Evolutionary conservation across 2,888 invertebrate genomes (phyloP).

Genomic region (Nemurella pictetii): DNA sequence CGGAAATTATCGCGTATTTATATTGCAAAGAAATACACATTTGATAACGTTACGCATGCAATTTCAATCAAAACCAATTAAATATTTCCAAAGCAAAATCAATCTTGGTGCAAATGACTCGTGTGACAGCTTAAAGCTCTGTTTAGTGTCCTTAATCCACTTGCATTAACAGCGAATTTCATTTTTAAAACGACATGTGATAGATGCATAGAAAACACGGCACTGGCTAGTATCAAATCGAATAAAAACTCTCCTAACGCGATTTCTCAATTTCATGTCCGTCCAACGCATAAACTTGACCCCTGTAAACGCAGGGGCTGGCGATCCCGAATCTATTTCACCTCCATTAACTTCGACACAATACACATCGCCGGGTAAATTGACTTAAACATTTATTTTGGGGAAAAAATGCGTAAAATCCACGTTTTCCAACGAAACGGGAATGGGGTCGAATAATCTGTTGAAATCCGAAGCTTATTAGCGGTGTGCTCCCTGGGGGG

Average conservation of each 20-base stretch:
- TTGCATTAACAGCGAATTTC: not conserved
- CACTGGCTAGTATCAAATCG: not conserved
- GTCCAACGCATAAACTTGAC: not conserved
- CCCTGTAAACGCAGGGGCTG: not conserved
- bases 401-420: not conserved
- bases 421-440: not conserved
- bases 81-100: not conserved
- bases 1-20: not conserved
- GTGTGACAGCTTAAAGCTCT: not conserved
- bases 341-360: not conserved
- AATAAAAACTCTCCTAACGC: not conserved
- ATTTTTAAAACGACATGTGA: not conserved
- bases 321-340: not conserved
- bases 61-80: not conserved
- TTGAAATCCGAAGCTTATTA: slow-evolving; percentile 23
- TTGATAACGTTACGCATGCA: not conserved
- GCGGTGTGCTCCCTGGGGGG: slow-evolving; percentile 8
- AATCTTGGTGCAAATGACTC: not conserved
- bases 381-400: not conserved
- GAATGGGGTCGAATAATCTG: slow-evolving; percentile 11
- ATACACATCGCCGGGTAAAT: not conserved
- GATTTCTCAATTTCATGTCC: not conserved
- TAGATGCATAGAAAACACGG: not conserved
- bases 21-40: not conserved
- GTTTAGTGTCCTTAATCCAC: not conserved